A percentile compares a stretch with the other conserved stretches of the same genome.
phyloP scores from a whole-genome alignment of 2,797 vertebrate species.

The Lacerta bilineata region DNA sequence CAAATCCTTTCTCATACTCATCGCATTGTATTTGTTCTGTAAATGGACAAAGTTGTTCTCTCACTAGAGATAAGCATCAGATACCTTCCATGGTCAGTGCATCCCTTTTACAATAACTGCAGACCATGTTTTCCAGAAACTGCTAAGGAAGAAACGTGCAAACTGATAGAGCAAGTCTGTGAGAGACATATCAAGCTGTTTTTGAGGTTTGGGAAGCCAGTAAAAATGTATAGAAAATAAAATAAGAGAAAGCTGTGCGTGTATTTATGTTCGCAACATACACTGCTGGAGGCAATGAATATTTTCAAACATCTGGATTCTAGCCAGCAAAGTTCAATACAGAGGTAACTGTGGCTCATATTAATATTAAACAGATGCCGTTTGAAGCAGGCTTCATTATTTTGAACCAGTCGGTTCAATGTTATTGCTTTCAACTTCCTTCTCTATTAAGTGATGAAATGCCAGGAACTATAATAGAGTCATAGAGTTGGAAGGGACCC shows the following conservation, averaged over 20 bases:
- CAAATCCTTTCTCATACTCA: not conserved
- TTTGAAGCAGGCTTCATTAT: not conserved
- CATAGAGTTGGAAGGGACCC: constrained; percentile 61
- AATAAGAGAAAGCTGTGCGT: constrained; percentile 5
- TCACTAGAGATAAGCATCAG: not conserved
- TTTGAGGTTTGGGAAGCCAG: not conserved
- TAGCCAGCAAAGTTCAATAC: constrained; percentile 45
- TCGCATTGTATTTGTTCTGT: not conserved
- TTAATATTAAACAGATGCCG: constrained; percentile 57
- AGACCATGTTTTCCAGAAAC: not conserved
- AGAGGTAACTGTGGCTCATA: constrained; percentile 48
- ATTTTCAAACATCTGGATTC: constrained; percentile 65
- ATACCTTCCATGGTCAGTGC: not conserved
- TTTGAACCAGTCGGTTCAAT: not conserved
- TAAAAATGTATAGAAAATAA: constrained; percentile 23
- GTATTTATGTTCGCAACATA: constrained; percentile 47
- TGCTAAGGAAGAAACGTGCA: not conserved
- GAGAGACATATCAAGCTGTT: not conserved
- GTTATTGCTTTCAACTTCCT: constrained; percentile 28
- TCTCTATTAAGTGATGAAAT: constrained; percentile 57
- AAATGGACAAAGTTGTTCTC: constrained; percentile 11
- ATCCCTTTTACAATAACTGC: constrained; percentile 12
- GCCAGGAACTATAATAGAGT: constrained; percentile 56
- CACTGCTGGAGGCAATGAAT: constrained; percentile 38
- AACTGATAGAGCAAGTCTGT: not conserved